These are phyloP conservation scores for Oreocharis arfaki DNA, from an alignment of 2,113 vertebrate genomes.

Conservation along the genomic window DNA sequence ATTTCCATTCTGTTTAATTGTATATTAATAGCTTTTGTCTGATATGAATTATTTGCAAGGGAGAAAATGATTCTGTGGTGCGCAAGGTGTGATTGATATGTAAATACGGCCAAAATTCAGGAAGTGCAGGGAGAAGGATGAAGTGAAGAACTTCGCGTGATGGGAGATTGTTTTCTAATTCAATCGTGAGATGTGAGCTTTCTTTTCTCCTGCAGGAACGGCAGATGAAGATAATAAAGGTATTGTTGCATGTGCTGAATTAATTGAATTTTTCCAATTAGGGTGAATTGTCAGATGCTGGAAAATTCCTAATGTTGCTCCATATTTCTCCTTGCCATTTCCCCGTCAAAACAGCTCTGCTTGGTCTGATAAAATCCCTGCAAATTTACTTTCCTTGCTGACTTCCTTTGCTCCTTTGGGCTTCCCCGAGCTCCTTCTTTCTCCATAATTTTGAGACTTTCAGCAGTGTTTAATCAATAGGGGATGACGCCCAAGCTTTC, in stretches of 20 bases:
- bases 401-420: not conserved
- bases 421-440: not conserved
- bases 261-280: conserved; percentile 22
- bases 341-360: not conserved
- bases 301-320: not conserved
- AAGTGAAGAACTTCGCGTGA: not conserved
- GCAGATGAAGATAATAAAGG: not conserved
- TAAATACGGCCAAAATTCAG: not conserved
- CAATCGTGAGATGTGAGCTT: not conserved
- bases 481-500: not conserved
- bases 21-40: not conserved
- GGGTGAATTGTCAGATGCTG: not conserved
- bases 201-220: not conserved
- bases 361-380: not conserved
- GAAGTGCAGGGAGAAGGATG: not conserved
- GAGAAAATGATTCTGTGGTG: not conserved
- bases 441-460: not conserved
- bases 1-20: not conserved
- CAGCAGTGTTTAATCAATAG: not conserved
- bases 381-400: not conserved
- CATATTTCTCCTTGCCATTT: not conserved
- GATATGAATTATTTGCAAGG: not conserved
- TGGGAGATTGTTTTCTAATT: not conserved
- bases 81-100: not conserved
- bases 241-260: conserved; percentile 8